Evolutionary conservation across 2,113 vertebrate species (phyloP).

Genomic region (Dromas ardeola): DNA sequence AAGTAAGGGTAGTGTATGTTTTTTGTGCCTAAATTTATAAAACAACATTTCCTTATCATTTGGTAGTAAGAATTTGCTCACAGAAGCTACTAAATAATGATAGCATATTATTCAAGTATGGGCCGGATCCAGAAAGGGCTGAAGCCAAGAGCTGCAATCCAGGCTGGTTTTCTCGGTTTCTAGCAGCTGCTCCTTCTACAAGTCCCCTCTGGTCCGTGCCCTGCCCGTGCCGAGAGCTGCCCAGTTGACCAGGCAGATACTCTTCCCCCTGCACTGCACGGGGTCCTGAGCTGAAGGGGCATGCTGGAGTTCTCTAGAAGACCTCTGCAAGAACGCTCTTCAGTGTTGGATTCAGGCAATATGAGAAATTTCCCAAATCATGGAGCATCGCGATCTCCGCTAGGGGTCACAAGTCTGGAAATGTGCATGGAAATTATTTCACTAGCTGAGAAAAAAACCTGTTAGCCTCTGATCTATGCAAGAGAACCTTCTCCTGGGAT

Average conservation of each 20-base stretch:
- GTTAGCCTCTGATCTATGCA: background rate
- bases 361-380: background rate
- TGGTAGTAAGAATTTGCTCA: background rate
- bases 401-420: background rate
- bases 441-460: background rate
- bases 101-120: background rate
- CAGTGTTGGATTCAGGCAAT: background rate
- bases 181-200: background rate
- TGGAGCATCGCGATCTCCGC: background rate
- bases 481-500: background rate
- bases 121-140: background rate
- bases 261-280: background rate
- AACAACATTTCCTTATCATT: background rate
- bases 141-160: background rate
- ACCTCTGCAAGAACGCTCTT: background rate
- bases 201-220: background rate
- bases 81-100: background rate
- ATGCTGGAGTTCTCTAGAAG: fast-evolving
- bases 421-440: background rate
- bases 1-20: background rate
- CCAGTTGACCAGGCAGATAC: background rate
- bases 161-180: background rate
- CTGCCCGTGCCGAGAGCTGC: background rate
- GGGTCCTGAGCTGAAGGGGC: background rate
- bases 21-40: background rate